These are phyloP conservation scores for Heteromormyrus szaboi DNA, from an alignment of 2,797 vertebrate genomes.

Conservation along the genomic window DNA sequence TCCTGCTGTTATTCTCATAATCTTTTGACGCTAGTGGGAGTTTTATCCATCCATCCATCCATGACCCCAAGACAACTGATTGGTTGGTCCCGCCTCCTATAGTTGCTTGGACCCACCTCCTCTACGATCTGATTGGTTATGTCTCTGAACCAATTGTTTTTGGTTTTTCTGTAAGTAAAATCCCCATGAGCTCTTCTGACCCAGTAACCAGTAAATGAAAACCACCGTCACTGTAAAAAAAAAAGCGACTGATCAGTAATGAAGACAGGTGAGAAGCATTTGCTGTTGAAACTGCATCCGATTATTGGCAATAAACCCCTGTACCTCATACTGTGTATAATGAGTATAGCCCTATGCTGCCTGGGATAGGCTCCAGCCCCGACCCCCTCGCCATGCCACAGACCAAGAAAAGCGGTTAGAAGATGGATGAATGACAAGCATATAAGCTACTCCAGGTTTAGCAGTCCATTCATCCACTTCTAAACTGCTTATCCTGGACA, in stretches of 20 bases:
- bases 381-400: not conserved
- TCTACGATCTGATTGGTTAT: too few species aligned
- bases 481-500: not conserved
- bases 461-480: not conserved
- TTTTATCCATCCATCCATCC: not conserved
- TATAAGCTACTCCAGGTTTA: not conserved
- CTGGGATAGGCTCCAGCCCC: not conserved
- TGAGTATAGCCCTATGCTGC: not conserved
- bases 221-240: not conserved
- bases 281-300: not conserved
- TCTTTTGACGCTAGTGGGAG: not conserved
- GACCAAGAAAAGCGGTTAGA: not conserved
- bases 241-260: not conserved
- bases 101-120: too few species aligned
- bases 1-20: not conserved
- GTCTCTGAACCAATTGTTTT: too few species aligned
- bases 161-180: too few species aligned
- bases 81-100: too few species aligned
- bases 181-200: not conserved
- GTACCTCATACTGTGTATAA: not conserved
- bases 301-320: not conserved
- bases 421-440: not conserved
- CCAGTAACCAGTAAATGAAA: not conserved
- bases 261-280: not conserved
- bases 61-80: too few species aligned